phyloP scores from a whole-genome alignment of 2,888 invertebrate species.

The Calliphora vomitoria region DNA sequence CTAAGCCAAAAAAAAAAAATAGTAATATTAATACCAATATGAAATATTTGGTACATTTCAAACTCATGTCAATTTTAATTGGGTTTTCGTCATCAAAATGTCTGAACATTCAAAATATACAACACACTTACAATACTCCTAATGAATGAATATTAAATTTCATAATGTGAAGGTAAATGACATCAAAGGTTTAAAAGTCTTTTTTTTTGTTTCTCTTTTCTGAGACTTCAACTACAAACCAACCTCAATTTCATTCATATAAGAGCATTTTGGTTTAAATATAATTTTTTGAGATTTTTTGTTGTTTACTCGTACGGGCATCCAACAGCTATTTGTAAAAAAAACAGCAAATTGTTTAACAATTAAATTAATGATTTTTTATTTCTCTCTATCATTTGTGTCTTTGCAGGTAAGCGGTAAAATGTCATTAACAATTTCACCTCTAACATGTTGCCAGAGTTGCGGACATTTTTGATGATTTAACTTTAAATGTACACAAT shows the following conservation, averaged over 20 bases:
- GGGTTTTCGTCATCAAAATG: slow-evolving; percentile 57
- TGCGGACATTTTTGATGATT: not conserved
- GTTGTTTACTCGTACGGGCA: not conserved
- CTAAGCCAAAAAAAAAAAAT: slow-evolving; percentile 23
- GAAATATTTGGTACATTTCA: slow-evolving; percentile 29
- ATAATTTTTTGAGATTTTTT: not conserved
- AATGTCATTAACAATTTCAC: not conserved
- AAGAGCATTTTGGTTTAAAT: not conserved
- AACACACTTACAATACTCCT: not conserved
- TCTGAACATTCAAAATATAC: not conserved
- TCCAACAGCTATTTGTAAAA: slow-evolving; percentile 2
- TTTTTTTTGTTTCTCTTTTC: slow-evolving; percentile 5
- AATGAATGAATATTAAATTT: slow-evolving; percentile 48
- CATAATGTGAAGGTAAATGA: slow-evolving; percentile 57
- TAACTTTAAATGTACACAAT: not conserved
- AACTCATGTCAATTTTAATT: slow-evolving; percentile 70
- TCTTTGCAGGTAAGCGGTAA: slow-evolving; percentile 47
- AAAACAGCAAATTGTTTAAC: not conserved
- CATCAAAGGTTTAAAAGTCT: slow-evolving; percentile 3
- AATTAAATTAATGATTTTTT: slow-evolving; percentile 13
- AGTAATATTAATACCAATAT: not conserved
- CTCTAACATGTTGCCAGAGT: not conserved
- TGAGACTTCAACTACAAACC: not conserved
- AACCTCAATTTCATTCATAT: not conserved
- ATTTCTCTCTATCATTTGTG: slow-evolving; percentile 1